Percentiles rank a stretch among this genome's conserved stretches.
phyloP scores from a whole-genome alignment of 2,797 vertebrate genomes.

The Bovichtus diacanthus region DNA sequence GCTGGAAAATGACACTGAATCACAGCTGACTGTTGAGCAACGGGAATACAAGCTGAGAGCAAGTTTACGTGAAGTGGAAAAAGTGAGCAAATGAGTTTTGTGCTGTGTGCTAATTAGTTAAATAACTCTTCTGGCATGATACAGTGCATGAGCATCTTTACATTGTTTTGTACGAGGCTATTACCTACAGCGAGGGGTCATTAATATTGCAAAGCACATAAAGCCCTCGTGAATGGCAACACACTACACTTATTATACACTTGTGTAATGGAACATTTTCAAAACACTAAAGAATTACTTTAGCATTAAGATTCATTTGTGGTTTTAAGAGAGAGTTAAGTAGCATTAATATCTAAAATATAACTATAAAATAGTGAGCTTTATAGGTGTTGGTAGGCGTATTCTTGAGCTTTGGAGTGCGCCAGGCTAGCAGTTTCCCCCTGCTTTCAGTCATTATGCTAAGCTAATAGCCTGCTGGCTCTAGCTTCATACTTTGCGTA shows the following conservation, averaged over 20 bases:
- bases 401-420: neutral
- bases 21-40: constrained; percentile 11
- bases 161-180: neutral
- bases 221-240: neutral
- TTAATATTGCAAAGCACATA: constrained; percentile 10
- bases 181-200: constrained; percentile 2
- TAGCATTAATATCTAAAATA: neutral
- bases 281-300: neutral
- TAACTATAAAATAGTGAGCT: neutral
- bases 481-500: neutral
- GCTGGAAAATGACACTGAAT: constrained; percentile 44
- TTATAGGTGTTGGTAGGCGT: neutral
- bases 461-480: constrained; percentile 19
- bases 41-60: constrained; percentile 25
- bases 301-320: neutral
- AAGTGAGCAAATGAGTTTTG: constrained; percentile 39
- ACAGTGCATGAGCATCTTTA: neutral
- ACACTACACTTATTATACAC: neutral
- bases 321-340: neutral
- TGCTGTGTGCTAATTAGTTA: constrained; percentile 21
- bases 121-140: constrained; percentile 8
- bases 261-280: neutral
- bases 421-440: no score
- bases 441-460: neutral
- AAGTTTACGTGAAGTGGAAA: constrained; percentile 42